Percentiles rank a stretch among this genome's conserved stretches.
Conservation (phyloP, 1,140 invertebrate species). For the Scaptomyza graminum region DNA sequence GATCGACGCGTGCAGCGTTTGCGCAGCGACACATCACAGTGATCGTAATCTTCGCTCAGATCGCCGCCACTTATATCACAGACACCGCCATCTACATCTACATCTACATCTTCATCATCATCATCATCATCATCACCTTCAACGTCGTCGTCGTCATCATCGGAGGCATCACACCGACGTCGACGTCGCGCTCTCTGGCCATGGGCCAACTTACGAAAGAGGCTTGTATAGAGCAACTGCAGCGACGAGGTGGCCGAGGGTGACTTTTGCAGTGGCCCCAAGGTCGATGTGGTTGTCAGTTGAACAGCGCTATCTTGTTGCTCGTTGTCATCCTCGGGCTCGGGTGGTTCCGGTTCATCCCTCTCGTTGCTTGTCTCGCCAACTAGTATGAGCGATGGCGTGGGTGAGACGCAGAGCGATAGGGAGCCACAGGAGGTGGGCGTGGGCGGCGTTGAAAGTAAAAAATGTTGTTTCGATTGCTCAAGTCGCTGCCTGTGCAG, state of each 20-base stretch:
- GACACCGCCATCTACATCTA: conserved; percentile 74
- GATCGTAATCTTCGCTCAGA: conserved; percentile 77
- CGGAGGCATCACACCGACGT: conserved; percentile 52
- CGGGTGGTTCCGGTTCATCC: conserved; percentile 29
- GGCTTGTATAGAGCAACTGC: conserved; percentile 73
- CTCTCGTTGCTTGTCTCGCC: conserved; percentile 37
- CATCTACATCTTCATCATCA: conserved; percentile 54
- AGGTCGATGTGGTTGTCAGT: conserved; percentile 58
- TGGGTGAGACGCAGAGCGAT: conserved; percentile 70
- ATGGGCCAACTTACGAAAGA: conserved; percentile 57
- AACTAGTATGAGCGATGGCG: conserved; percentile 49
- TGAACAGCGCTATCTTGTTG: conserved; percentile 63
- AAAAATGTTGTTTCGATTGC: conserved; percentile 83
- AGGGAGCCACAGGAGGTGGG: conserved; percentile 72
- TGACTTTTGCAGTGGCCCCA: conserved; percentile 66
- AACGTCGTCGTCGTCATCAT: conserved; percentile 74
- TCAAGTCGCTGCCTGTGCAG: conserved; percentile 77
- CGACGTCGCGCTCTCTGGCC: conserved; percentile 54
- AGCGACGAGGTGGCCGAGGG: conserved; percentile 74
- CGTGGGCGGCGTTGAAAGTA: conserved; percentile 79
- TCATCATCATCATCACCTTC: conserved; percentile 57
- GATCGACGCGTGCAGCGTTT: conserved; percentile 42
- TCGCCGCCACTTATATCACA: conserved; percentile 82
- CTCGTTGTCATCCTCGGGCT: conserved; percentile 56
- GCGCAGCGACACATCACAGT: conserved; percentile 64